Conservation (phyloP, 2,113 vertebrate genomes). For the Alaudala cheleensis region DNA sequence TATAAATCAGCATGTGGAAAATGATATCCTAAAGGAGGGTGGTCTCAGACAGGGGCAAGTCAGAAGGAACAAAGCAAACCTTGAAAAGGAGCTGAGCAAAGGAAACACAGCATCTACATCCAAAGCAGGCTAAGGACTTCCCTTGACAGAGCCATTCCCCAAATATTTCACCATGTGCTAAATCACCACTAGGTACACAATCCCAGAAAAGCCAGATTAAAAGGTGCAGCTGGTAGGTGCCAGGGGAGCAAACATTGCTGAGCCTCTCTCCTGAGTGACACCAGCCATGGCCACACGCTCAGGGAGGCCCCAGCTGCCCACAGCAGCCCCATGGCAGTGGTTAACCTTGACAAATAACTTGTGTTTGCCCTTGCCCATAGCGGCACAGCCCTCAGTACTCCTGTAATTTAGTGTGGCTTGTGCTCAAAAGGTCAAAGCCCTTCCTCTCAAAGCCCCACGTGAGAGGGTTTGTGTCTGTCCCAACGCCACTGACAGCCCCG, state of each 20-base stretch:
- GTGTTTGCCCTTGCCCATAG: background rate
- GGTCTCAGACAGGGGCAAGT: background rate
- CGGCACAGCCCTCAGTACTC: background rate
- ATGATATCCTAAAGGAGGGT: background rate
- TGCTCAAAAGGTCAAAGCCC: background rate
- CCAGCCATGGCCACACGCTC: background rate
- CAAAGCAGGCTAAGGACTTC: background rate
- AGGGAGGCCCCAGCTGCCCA: background rate
- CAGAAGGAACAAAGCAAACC: background rate
- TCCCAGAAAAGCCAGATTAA: background rate
- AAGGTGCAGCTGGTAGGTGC: background rate
- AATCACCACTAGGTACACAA: background rate
- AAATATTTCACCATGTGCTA: background rate
- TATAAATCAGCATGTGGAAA: background rate
- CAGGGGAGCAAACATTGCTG: background rate
- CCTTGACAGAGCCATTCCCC: background rate
- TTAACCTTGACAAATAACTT: slow-evolving; percentile 42
- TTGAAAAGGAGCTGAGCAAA: background rate
- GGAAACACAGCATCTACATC: fast-evolving
- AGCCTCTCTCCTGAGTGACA: background rate
- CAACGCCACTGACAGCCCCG: fast-evolving
- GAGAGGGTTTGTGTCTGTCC: too few relatives aligned
- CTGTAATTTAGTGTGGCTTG: background rate
- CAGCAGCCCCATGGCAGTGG: background rate
- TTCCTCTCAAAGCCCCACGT: background rate